These are phyloP conservation scores for Plebejus argus DNA, from an alignment of 2,888 invertebrate species.

Conservation along the genomic window DNA sequence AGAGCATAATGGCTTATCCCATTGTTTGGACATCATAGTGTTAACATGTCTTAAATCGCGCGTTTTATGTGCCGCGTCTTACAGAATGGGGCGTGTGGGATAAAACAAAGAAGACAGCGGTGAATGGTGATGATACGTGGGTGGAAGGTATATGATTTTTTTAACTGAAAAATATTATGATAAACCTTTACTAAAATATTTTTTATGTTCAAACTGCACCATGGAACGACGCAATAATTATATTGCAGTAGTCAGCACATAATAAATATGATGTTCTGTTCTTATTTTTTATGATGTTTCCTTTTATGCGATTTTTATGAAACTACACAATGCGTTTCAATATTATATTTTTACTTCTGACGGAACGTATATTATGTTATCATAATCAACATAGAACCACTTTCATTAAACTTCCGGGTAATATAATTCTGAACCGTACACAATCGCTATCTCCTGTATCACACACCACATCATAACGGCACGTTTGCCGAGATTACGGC, in stretches of 20 bases:
- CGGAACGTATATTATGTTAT: too few relatives aligned
- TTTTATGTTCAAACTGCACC: not conserved
- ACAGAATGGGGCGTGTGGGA: conserved; percentile 56
- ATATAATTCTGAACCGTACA: not conserved
- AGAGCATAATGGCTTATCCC: conserved; percentile 45
- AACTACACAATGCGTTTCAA: too few relatives aligned
- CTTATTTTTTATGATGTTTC: not conserved
- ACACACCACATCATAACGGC: conserved; percentile 47
- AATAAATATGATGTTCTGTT: not conserved
- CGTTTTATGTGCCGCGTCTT: conserved; percentile 58
- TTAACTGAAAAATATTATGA: too few relatives aligned
- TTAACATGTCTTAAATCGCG: conserved; percentile 53
- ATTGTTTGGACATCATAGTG: conserved; percentile 49
- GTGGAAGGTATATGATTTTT: too few relatives aligned
- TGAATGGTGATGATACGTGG: not conserved
- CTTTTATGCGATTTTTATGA: too few relatives aligned
- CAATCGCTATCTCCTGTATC: conserved; percentile 37
- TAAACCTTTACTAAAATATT: too few relatives aligned
- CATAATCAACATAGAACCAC: too few relatives aligned
- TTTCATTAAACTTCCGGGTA: too few relatives aligned
- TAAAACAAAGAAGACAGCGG: conserved; percentile 45
- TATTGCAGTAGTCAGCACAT: not conserved
- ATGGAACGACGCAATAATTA: not conserved
- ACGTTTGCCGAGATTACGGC: conserved; percentile 68
- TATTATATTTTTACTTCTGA: too few relatives aligned